phyloP scores from a whole-genome alignment of 2,888 invertebrate genomes.

The Matsumyia berberina region DNA sequence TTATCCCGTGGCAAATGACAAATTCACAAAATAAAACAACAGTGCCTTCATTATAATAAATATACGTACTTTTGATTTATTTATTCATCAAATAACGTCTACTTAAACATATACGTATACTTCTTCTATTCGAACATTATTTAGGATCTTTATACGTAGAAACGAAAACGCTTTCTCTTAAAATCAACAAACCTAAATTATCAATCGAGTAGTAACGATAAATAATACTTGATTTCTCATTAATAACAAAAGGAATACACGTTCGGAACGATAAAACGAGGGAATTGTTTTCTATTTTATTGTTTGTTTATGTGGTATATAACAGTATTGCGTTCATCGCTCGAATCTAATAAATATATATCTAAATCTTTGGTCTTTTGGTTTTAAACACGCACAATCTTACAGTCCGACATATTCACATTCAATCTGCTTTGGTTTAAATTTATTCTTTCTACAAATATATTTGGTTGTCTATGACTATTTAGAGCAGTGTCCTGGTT shows the following conservation, averaged over 20 bases:
- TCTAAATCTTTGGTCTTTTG: constrained; percentile 75
- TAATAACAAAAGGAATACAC: constrained; percentile 68
- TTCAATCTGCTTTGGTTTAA: constrained; percentile 58
- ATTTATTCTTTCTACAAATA: background rate
- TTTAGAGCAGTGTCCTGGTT: constrained; percentile 42
- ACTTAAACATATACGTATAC: constrained; percentile 36
- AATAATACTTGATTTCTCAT: constrained; percentile 71
- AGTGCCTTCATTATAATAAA: constrained; percentile 45
- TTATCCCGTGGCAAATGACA: no score
- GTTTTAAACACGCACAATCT: constrained; percentile 68
- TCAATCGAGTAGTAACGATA: constrained; percentile 63
- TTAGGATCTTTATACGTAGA: constrained; percentile 32
- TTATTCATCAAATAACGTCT: constrained; percentile 47
- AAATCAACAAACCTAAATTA: constrained; percentile 42
- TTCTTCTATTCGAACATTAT: constrained; percentile 38
- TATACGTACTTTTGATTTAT: constrained; percentile 61
- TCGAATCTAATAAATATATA: constrained; percentile 66
- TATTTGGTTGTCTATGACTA: constrained; percentile 48
- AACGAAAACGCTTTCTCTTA: constrained; percentile 22
- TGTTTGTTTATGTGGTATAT: constrained; percentile 28
- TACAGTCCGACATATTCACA: constrained; percentile 60
- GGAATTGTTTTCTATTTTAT: constrained; percentile 31
- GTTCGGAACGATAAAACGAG: constrained; percentile 67
- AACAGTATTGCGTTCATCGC: constrained; percentile 54
- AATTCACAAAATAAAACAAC: constrained; percentile 49